Evolutionary conservation across 2,113 vertebrate species (phyloP), one percentile per base, ranked within the genome.

Genomic region (Neolamprologus brichardi): DNA sequence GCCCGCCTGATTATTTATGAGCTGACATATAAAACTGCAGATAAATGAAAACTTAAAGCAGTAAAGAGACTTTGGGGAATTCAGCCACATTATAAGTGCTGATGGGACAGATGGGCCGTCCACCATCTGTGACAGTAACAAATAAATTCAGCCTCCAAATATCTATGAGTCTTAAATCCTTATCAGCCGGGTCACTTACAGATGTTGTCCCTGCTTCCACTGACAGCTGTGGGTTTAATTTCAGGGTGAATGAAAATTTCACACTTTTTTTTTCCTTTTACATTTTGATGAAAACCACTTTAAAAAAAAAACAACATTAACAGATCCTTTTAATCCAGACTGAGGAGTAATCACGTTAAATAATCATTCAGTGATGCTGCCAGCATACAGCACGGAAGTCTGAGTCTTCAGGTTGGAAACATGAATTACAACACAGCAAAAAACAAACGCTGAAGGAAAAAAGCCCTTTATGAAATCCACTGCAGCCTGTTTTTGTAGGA

Each of bases 381-480:
- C 18, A 20, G 32, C 60, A 37, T 0, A 4, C 1, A 1, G 4
- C 1, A 1, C 0, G 32, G 32, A 20, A 37, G 60, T 17, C 56
- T 37, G 13, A 37, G 60, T 17, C 56, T 37, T 64, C 32, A 39
- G 62, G 62, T 39, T 67, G 2, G 1, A 39, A 37, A 67, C 7
- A 8, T 1, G n/a, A 20, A 14, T 20, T 39, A 3, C 62, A 67
- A 39, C 1, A 13, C 18, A 13, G 11, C 10, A 1, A 1, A 1
- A 39, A 20, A 39, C 32, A 64, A 12, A 12, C 3, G 1, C 60
- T 64, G 60, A 32, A 11, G 56, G 0, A 0, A 17, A 17, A 37
- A 37, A 62, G 60, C 30, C 18, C 4, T 64, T 20, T 11, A 64
- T 20, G 32, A 54, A 54, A 37, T 2, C 10, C 60, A 37, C 32